These are phyloP conservation scores for Anoplophora glabripennis DNA, from an alignment of 1,140 invertebrate genomes.

Conservation along the genomic window DNA sequence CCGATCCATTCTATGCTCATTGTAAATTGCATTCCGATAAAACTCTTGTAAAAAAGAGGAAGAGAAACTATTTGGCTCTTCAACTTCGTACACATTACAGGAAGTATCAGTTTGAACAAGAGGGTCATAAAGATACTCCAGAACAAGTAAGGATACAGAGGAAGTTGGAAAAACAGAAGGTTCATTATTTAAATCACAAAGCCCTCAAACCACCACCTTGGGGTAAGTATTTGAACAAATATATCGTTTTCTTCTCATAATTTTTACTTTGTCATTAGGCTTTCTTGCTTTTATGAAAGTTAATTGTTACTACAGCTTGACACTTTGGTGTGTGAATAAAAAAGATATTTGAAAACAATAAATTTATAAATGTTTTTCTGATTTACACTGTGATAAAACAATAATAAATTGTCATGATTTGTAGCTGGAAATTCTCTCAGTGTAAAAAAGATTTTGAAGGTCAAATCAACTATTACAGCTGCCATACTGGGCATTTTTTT, in stretches of 20 bases:
- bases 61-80: slow-evolving; percentile 84
- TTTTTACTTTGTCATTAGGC: neutral
- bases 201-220: slow-evolving; percentile 74
- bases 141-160: slow-evolving; percentile 73
- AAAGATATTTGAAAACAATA: too few species aligned
- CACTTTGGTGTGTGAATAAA: too few species aligned
- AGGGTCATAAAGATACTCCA: slow-evolving; percentile 56
- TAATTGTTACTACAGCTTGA: too few species aligned
- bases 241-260: neutral
- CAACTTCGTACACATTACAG: slow-evolving; percentile 76
- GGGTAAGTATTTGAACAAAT: slow-evolving; percentile 68
- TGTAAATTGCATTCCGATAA: slow-evolving; percentile 91
- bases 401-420: too few species aligned
- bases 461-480: too few species aligned
- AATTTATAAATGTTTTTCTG: too few species aligned
- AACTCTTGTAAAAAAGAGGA: slow-evolving; percentile 71
- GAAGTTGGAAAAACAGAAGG: slow-evolving; percentile 72
- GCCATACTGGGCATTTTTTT: too few species aligned
- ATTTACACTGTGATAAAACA: too few species aligned
- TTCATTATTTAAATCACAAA: slow-evolving; percentile 74
- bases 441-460: too few species aligned
- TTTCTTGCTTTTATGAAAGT: neutral
- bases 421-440: too few species aligned
- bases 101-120: slow-evolving; percentile 56
- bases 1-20: slow-evolving; percentile 96